Conservation (phyloP, 1,140 invertebrate genomes). For the Platorchestia sp. region DNA sequence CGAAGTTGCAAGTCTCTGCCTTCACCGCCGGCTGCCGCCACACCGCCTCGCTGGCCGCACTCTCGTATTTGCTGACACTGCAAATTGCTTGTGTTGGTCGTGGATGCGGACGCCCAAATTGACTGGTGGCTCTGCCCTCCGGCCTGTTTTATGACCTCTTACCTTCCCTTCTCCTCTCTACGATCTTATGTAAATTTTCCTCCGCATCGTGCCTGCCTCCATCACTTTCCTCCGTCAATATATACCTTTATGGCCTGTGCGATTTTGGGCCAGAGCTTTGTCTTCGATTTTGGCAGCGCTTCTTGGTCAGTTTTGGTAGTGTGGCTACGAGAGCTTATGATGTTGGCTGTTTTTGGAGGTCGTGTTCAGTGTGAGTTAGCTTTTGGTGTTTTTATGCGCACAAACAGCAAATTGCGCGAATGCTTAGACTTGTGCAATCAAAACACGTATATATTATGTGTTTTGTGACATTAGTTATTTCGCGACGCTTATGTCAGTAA, state of each 20-base stretch:
- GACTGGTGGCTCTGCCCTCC: constrained; percentile 36
- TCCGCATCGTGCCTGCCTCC: background rate
- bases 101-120: constrained; percentile 50
- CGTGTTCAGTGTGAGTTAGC: background rate
- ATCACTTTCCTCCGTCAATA: background rate
- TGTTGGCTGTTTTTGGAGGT: background rate
- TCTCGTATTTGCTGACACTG: constrained; percentile 38
- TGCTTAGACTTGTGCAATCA: no score
- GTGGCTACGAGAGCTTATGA: background rate
- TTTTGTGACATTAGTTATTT: no score
- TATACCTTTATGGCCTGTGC: background rate
- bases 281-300: background rate
- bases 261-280: background rate
- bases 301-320: background rate
- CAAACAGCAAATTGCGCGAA: no score
- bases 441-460: no score
- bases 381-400: background rate
- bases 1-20: background rate
- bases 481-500: no score
- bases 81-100: constrained; percentile 52
- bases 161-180: constrained; percentile 23
- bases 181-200: constrained; percentile 35
- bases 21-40: background rate
- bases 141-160: constrained; percentile 44
- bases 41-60: background rate